These are phyloP conservation scores for Ellobium chinense DNA, from an alignment of 2,888 invertebrate genomes.

Conservation along the genomic window DNA sequence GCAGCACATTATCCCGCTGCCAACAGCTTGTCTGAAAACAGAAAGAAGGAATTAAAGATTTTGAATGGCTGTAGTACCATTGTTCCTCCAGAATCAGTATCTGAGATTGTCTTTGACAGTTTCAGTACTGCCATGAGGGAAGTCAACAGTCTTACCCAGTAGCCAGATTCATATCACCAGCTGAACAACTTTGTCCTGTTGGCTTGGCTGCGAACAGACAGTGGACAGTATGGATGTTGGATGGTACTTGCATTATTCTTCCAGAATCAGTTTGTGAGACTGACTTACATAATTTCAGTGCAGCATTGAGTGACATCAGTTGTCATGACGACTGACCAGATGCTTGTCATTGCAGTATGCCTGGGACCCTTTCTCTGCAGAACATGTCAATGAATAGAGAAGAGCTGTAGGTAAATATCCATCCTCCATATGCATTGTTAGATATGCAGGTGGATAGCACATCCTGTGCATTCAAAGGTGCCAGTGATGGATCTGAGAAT, in stretches of 20 bases:
- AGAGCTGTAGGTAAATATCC: background rate
- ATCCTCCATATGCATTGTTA: background rate
- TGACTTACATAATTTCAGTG: no score
- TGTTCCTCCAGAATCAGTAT: constrained; percentile 10
- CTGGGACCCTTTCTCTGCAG: no score
- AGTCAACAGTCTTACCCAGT: background rate
- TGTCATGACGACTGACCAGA: no score
- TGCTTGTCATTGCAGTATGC: no score
- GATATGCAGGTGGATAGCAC: constrained; percentile 1
- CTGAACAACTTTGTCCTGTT: no score
- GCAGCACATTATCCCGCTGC: no score
- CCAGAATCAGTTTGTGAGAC: background rate
- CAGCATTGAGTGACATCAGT: no score
- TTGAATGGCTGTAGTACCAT: background rate
- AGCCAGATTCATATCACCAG: no score
- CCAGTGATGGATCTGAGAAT: background rate
- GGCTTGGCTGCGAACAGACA: no score
- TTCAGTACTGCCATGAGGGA: background rate
- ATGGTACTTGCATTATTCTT: background rate
- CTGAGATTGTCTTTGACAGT: background rate
- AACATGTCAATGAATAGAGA: background rate
- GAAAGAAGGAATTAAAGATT: no score
- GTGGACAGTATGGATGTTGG: no score
- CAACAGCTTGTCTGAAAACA: no score
- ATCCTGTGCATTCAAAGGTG: background rate